Conservation (phyloP, 2,113 vertebrate species). For the Elephas maximus region DNA sequence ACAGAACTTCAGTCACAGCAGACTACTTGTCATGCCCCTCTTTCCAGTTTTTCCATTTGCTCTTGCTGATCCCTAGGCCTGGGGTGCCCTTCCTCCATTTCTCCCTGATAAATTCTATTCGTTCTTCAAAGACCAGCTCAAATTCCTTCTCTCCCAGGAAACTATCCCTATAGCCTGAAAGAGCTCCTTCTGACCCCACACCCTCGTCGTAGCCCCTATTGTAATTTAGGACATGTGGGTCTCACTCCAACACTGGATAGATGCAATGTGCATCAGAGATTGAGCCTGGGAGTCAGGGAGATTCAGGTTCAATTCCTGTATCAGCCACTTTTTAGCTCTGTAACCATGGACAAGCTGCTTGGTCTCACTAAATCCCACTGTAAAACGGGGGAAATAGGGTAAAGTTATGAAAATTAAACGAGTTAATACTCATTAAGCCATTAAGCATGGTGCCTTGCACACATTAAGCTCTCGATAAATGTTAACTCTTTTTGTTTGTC, state of each 20-base stretch:
- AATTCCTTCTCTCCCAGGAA: slow-evolving; percentile 44
- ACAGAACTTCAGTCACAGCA: slow-evolving; percentile 20
- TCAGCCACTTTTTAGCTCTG: neutral
- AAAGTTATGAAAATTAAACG: slow-evolving; percentile 72
- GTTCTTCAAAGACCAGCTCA: slow-evolving; percentile 7
- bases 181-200: neutral
- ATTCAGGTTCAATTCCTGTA: neutral
- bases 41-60: neutral
- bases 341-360: slow-evolving; percentile 7
- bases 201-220: neutral
- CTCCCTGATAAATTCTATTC: slow-evolving; percentile 56
- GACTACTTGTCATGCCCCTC: neutral
- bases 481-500: neutral
- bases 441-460: slow-evolving; percentile 55
- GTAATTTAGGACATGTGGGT: neutral
- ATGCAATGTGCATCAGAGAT: neutral
- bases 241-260: neutral
- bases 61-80: neutral
- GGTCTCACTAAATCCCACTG: neutral
- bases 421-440: slow-evolving; percentile 67
- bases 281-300: neutral
- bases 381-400: slow-evolving; percentile 54
- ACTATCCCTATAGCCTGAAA: slow-evolving; percentile 3
- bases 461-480: slow-evolving; percentile 43
- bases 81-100: neutral